Base-by-base conservation (phyloP, 2,113 vertebrate genomes). In the Seriola dumerili region DNA sequence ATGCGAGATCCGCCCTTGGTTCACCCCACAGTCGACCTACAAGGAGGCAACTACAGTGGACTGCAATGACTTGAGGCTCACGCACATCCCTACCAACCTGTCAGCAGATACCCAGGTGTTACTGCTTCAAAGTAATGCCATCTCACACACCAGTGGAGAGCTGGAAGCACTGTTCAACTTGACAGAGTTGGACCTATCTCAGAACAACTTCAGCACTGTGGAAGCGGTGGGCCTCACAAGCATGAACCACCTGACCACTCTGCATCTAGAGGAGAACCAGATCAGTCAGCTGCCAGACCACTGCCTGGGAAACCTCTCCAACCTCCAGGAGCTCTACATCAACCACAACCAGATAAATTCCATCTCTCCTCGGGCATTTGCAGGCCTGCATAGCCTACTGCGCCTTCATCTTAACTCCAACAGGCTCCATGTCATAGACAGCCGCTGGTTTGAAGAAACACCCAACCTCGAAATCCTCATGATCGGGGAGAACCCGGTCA, bases 181-280 rank as follows among this genome's bases (percentile, higher is more conserved):
- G 84, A 99, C 98, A 0, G 98, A 99, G 81, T 54, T 99, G 72
- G 98, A 99, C 86, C 95, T 99, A 72, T 99, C 98, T 55, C 98
- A 99, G 78, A 99, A 99, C 84, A 99, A 99, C 93, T 98, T 99
- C 86, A 99, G 96, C 2, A 97, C 92, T 14, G 96, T 98, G 75
- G 95, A 93, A 88, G 97, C 97, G 0, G 96, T 99, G 21, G 97
- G 97, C 40, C 96, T 99, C 78, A 95, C 94, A 10, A 97, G 95
- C 80, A 96, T 99, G 91, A 96, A 94, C 23, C 97, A 98, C 66
- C 95, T 98, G 7, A 99, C 97, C 0, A 99, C 97, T 40, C 91
- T 99, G 71, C 98, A 99, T 89, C 87, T 99, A 78, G 98, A 99
- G 91, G 98, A 99, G 90, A 99, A 99, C 90, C 97, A 99, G 92